phyloP scores from a whole-genome alignment of 2,797 vertebrate species.

The Liparis tanakae region DNA sequence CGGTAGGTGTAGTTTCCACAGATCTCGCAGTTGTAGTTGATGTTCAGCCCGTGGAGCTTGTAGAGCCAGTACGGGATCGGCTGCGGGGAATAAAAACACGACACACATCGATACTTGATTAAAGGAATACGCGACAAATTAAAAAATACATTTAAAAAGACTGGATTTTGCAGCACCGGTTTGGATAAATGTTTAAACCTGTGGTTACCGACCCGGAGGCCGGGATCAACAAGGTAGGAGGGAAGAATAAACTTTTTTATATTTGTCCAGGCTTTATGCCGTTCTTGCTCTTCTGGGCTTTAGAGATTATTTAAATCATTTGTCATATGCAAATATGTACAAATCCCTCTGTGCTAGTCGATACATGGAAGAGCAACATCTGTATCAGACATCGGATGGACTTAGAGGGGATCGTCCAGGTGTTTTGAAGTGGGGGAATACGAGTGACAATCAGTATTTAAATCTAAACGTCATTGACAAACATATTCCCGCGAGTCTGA shows the following conservation, averaged over 20 bases:
- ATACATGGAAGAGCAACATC: neutral
- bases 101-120: neutral
- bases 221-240: no score
- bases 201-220: no score
- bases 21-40: constrained; percentile 99
- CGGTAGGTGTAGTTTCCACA: constrained; percentile 98
- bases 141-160: neutral
- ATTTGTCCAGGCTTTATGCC: neutral
- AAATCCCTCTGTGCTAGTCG: neutral
- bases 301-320: neutral
- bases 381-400: neutral
- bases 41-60: constrained; percentile 95
- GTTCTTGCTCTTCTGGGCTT: neutral
- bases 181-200: neutral
- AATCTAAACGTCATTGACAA: no score
- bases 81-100: constrained; percentile 70
- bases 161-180: neutral
- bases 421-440: neutral
- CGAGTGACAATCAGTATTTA: no score
- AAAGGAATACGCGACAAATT: neutral
- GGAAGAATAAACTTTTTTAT: no score
- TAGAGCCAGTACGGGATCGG: constrained; percentile 98
- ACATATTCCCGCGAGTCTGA: no score
- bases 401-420: neutral
- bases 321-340: neutral